Conservation (phyloP, 2,888 invertebrate species). For the Erebia aethiops region DNA sequence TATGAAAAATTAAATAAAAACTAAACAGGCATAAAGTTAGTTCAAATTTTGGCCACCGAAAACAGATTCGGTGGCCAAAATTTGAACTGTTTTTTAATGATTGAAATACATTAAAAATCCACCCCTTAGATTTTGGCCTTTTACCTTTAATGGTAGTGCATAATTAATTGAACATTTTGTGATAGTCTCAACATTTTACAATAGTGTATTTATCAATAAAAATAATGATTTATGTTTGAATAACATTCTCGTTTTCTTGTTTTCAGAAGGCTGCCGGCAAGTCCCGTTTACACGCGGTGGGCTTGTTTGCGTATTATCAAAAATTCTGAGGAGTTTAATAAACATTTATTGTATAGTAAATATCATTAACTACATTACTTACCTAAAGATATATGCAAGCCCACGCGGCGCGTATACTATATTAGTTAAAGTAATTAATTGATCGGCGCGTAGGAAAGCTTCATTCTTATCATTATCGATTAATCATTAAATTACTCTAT, state of each 20-base stretch:
- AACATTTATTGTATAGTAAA: constrained; percentile 76
- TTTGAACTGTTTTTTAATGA: too few species aligned
- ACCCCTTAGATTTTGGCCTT: background rate
- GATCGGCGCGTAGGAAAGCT: constrained; percentile 84
- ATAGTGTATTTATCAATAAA: background rate
- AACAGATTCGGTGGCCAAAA: too few species aligned
- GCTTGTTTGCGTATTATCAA: constrained; percentile 71
- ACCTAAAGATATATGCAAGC: constrained; percentile 72
- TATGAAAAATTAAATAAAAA: too few species aligned
- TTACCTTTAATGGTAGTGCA: background rate
- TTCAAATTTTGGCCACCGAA: too few species aligned
- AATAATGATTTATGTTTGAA: background rate
- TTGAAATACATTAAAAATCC: too few species aligned
- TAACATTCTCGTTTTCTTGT: constrained; percentile 26
- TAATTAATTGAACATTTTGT: too few species aligned
- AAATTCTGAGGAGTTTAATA: constrained; percentile 78
- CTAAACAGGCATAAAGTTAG: too few species aligned
- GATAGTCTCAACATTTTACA: background rate
- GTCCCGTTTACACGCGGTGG: constrained; percentile 60
- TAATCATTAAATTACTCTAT: constrained; percentile 84
- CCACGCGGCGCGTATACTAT: constrained; percentile 84
- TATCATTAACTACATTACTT: constrained; percentile 76
- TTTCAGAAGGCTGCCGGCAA: constrained; percentile 60
- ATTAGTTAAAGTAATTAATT: constrained; percentile 86
- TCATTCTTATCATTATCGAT: constrained; percentile 83